These are phyloP conservation scores for Chitala chitala DNA, from an alignment of 2,113 vertebrate species.

Conservation along the genomic window DNA sequence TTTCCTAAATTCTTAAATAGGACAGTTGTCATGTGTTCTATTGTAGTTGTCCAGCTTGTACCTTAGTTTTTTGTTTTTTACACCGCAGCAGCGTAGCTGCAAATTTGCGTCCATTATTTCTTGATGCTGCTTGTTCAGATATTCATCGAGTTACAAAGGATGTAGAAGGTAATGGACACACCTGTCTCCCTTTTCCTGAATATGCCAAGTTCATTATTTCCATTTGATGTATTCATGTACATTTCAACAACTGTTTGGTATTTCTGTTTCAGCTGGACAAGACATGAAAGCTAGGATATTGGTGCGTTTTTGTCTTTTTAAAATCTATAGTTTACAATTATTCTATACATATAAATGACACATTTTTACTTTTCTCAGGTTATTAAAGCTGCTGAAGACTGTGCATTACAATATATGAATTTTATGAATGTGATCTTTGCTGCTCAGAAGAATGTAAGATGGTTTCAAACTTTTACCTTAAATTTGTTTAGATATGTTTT, in stretches of 20 bases:
- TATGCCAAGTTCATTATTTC: background rate
- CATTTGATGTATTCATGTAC: background rate
- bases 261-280: slow-evolving; percentile 67
- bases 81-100: background rate
- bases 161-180: slow-evolving; percentile 68
- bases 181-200: background rate
- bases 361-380: slow-evolving; percentile 61
- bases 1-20: no score
- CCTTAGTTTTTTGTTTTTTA: background rate
- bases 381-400: slow-evolving; percentile 92
- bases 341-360: background rate
- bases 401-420: slow-evolving; percentile 91
- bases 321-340: background rate
- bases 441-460: slow-evolving; percentile 86
- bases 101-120: slow-evolving; percentile 38
- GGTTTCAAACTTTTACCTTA: background rate
- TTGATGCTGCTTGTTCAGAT: slow-evolving; percentile 63
- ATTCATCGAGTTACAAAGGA: slow-evolving; percentile 84
- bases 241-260: background rate
- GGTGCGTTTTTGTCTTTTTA: slow-evolving; percentile 62
- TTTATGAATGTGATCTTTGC: slow-evolving; percentile 98
- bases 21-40: no score
- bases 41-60: background rate
- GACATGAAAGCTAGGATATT: slow-evolving; percentile 91
- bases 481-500: background rate